Base-by-base conservation (phyloP, 1,140 invertebrate species). In the Plutomurus gul region DNA sequence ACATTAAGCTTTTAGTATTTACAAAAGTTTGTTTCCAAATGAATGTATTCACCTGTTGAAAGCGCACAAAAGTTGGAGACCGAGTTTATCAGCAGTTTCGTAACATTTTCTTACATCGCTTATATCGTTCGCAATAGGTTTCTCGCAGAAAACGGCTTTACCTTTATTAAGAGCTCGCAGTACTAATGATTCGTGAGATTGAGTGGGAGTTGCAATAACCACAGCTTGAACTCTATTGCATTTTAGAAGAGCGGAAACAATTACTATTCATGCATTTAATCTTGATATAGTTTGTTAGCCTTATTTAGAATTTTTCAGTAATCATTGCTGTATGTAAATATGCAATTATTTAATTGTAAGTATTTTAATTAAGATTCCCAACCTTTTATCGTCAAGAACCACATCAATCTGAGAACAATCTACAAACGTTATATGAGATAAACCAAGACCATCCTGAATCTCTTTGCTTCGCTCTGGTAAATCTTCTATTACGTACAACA, bases 101-200 rank as follows among this genome's bases (percentile, higher is more conserved):
- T 91, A 92, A 81, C 91, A 92, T 36, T 88, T 88, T 40, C 85
- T 85, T 0, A 89, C 89, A 2, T 88, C 86, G 36, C 87, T 85
- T 1, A 87, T 85, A 73, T 88, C 86, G 60, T 91, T 87, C 13
- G 91, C 90, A 22, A 93, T 88, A 0, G 92, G 92, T 84, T 93
- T 93, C 84, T 93, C 92, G 84, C 91, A 92, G 83, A 92, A 91
- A 0, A 93, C 90, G 11, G 89, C 89, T 82, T 91, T 91, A 80
- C 90, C 89, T 43, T 88, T 87, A 11, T 88, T 82, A n/a, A 93
- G 84, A 1, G 90, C 87, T 76, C 87, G 88, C 0, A 86, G 86
- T 1, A 92, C 89, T 13, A 92, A 89, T 1, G 86, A 83, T 82
- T 91, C 89, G 84, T 93, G 91, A 0, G 89, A 89, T 79, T 84